phyloP scores from a whole-genome alignment of 2,888 invertebrate genomes.

The Hirtodrosophila cameraria region DNA sequence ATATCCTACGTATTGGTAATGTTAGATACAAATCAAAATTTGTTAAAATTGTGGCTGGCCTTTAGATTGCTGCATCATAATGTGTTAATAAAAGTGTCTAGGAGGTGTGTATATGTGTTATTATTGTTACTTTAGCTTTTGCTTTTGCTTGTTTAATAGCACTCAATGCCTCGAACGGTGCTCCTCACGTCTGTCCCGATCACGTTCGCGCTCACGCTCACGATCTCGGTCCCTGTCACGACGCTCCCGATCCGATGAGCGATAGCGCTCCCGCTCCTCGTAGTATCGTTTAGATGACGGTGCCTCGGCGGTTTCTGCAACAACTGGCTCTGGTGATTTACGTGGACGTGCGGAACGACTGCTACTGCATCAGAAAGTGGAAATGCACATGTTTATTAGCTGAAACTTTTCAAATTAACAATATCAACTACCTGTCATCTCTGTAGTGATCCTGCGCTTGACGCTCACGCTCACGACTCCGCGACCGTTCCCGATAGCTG shows the following conservation, averaged over 20 bases:
- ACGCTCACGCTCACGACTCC: slow-evolving; percentile 89
- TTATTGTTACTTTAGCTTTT: slow-evolving; percentile 46
- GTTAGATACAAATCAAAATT: slow-evolving; percentile 75
- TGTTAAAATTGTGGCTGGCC: slow-evolving; percentile 58
- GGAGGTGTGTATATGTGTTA: slow-evolving; percentile 43
- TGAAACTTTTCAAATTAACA: neutral
- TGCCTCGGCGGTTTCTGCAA: slow-evolving; percentile 83
- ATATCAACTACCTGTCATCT: slow-evolving; percentile 81
- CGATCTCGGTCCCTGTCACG: slow-evolving; percentile 88
- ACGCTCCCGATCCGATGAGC: slow-evolving; percentile 88
- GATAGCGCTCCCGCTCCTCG: slow-evolving; percentile 94
- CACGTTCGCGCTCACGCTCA: slow-evolving; percentile 88
- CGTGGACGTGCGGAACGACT: slow-evolving; percentile 85
- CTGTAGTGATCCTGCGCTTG: slow-evolving; percentile 83
- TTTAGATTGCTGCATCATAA: slow-evolving; percentile 52
- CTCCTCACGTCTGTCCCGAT: slow-evolving; percentile 88
- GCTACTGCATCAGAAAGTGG: slow-evolving; percentile 56
- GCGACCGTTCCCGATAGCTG: slow-evolving; percentile 87
- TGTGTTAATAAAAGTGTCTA: slow-evolving; percentile 67
- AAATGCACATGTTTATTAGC: slow-evolving; percentile 17
- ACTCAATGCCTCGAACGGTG: slow-evolving; percentile 89
- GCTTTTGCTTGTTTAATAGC: slow-evolving; percentile 46
- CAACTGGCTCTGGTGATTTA: slow-evolving; percentile 85
- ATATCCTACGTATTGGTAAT: slow-evolving; percentile 79
- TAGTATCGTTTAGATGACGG: slow-evolving; percentile 88